Conservation (phyloP, 2,113 vertebrate genomes). For the Onychostruthus taczanowskii region DNA sequence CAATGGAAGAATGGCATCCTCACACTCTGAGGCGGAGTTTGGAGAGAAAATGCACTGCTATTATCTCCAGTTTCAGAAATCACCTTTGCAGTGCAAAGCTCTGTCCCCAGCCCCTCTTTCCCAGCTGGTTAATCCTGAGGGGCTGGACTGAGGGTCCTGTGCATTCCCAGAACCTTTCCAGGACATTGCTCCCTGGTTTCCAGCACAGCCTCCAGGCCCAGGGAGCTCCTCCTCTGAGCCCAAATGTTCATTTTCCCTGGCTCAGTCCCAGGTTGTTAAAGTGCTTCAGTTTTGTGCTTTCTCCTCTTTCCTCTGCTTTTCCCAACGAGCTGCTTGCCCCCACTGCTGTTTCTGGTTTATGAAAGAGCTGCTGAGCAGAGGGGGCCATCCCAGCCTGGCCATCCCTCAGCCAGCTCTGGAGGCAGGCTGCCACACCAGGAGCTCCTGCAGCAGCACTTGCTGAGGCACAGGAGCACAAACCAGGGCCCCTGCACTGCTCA, state of each 20-base stretch:
- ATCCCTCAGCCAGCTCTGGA: not conserved
- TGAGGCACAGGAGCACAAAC: not conserved
- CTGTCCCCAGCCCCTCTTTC: not conserved
- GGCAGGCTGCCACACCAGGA: not conserved
- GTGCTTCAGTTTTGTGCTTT: not conserved
- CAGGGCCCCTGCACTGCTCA: not conserved
- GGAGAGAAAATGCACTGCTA: not conserved
- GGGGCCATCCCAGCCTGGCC: not conserved
- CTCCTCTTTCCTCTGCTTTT: not conserved
- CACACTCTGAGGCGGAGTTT: not conserved
- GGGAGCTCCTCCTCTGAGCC: not conserved
- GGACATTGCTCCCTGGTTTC: not conserved
- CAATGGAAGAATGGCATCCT: not conserved
- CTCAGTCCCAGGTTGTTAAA: not conserved
- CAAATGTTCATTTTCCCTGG: not conserved
- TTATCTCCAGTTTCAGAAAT: not conserved
- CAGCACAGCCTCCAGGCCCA: not conserved
- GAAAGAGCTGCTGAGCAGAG: not conserved
- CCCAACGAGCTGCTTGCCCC: not conserved
- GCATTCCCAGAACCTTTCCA: not conserved
- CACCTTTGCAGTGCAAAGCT: not conserved
- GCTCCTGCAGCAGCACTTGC: not conserved
- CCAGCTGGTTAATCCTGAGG: not conserved
- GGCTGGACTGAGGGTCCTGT: rapidly evolving
- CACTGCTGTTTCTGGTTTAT: not conserved